These are phyloP conservation scores for Marmota flaviventris DNA, from an alignment of 2,113 vertebrate genomes.

Conservation along the genomic window DNA sequence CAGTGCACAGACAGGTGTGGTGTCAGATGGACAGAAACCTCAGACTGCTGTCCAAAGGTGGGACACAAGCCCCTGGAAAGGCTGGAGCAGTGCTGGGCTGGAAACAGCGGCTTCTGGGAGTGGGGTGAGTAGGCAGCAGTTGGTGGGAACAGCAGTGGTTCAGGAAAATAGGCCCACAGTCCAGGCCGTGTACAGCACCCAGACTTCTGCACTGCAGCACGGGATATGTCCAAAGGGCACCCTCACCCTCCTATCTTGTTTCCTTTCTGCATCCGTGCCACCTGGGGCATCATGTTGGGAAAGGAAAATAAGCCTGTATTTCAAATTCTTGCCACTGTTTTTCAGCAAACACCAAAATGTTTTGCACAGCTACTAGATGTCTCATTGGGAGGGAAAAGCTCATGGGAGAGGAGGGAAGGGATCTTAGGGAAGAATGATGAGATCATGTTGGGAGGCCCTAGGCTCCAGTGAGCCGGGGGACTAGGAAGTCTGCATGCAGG, in stretches of 20 bases:
- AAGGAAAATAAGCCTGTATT: not conserved
- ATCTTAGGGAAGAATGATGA: not conserved
- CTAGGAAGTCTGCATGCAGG: not conserved
- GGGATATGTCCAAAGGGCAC: not conserved
- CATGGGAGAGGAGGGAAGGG: not conserved
- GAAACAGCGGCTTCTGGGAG: too few species aligned
- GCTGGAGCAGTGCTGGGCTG: rapidly evolving
- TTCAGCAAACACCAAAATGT: not conserved
- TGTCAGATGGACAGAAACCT: not conserved
- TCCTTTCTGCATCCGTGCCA: not conserved
- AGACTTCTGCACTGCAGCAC: not conserved
- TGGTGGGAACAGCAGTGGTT: not conserved
- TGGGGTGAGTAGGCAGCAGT: not conserved
- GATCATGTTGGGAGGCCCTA: not conserved
- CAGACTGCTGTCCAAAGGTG: not conserved
- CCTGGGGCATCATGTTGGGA: not conserved
- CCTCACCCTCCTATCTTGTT: not conserved
- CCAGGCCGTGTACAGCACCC: not conserved
- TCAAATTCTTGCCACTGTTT: not conserved
- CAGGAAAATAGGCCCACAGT: not conserved
- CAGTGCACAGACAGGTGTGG: not conserved
- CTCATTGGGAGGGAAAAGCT: not conserved
- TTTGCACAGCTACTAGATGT: not conserved
- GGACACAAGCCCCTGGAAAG: not conserved
- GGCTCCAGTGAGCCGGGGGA: too few species aligned